These are phyloP conservation scores for Meiosimyza decipiens DNA, from an alignment of 2,888 invertebrate genomes.

Conservation along the genomic window DNA sequence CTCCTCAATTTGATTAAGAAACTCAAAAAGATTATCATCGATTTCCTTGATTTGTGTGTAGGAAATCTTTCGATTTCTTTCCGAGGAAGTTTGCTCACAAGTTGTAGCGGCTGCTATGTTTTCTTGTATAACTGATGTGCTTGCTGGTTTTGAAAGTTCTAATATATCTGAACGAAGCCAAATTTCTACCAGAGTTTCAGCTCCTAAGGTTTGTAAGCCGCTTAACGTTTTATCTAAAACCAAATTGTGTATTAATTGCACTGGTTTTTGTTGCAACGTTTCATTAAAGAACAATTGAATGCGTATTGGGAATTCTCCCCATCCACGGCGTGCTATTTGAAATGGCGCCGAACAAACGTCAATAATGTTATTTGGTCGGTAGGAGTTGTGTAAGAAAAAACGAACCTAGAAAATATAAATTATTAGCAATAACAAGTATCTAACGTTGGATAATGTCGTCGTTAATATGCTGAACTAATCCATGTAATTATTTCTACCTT, in stretches of 20 bases:
- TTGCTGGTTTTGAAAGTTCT: slow-evolving; percentile 6
- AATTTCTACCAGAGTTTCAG: slow-evolving; percentile 82
- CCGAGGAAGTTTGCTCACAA: slow-evolving; percentile 15
- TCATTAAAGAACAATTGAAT: slow-evolving; percentile 82
- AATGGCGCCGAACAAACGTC: slow-evolving; percentile 84
- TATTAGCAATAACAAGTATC: not conserved
- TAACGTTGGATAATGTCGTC: not conserved
- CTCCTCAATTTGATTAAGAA: slow-evolving; percentile 58
- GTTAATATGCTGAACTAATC: not conserved
- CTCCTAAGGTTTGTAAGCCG: slow-evolving; percentile 85
- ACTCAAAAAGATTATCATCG: slow-evolving; percentile 61
- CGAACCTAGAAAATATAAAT: slow-evolving; percentile 59
- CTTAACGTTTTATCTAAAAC: slow-evolving; percentile 85
- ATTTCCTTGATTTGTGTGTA: not conserved
- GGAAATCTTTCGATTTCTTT: not conserved
- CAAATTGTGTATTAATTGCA: slow-evolving; percentile 82
- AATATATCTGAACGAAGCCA: slow-evolving; percentile 70
- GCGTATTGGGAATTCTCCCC: slow-evolving; percentile 91
- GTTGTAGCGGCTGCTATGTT: no score
- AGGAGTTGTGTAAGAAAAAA: slow-evolving; percentile 86
- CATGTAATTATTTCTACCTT: not conserved
- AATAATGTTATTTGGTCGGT: slow-evolving; percentile 86
- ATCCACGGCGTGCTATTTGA: slow-evolving; percentile 85
- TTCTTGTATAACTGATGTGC: not conserved
- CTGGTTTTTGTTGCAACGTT: slow-evolving; percentile 79